Percentiles rank a stretch among this genome's conserved stretches.
Conservation (phyloP, 1,140 invertebrate species). For the Sycophaga agraensis region DNA sequence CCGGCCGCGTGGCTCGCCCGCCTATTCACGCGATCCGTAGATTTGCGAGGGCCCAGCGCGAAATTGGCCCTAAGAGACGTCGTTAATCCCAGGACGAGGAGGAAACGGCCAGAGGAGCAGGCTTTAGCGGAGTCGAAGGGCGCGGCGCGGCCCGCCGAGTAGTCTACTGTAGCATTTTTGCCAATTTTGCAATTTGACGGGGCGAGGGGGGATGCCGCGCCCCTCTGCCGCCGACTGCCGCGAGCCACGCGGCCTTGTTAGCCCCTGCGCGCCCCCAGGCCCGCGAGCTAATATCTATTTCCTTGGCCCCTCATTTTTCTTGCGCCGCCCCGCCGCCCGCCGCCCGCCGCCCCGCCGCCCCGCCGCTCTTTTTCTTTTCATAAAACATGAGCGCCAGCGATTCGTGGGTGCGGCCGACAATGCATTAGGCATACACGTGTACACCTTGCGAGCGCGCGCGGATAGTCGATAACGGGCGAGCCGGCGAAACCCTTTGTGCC, state of each 20-base stretch:
- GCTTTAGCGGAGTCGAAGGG: too few species aligned
- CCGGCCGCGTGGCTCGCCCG: too few species aligned
- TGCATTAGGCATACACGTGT: slow-evolving; percentile 26
- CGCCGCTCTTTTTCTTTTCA: not conserved
- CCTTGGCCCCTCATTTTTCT: slow-evolving; percentile 47
- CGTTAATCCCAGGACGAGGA: not conserved
- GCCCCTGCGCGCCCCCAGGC: too few species aligned
- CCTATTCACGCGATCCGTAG: slow-evolving; percentile 2
- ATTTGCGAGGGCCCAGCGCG: slow-evolving; percentile 7
- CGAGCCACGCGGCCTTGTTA: slow-evolving; percentile 33
- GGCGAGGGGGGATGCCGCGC: not conserved
- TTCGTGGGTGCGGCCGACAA: slow-evolving; percentile 40
- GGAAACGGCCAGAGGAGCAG: not conserved
- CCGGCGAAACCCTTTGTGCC: slow-evolving; percentile 16
- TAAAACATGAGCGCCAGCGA: slow-evolving; percentile 30
- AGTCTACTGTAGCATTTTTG: slow-evolving; percentile 23
- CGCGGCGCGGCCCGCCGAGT: too few species aligned
- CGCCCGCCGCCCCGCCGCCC: not conserved
- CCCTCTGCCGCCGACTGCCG: slow-evolving; percentile 34
- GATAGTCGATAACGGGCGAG: slow-evolving; percentile 15
- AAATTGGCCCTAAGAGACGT: slow-evolving; percentile 10
- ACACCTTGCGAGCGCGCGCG: not conserved
- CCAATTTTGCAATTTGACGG: slow-evolving; percentile 51
- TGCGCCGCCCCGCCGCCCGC: slow-evolving; percentile 11
- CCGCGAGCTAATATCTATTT: slow-evolving; percentile 55